A percentile compares a stretch with the other conserved stretches of the same genome.
Conservation (phyloP, 2,888 invertebrate species). For the Drosophila maculinotata region DNA sequence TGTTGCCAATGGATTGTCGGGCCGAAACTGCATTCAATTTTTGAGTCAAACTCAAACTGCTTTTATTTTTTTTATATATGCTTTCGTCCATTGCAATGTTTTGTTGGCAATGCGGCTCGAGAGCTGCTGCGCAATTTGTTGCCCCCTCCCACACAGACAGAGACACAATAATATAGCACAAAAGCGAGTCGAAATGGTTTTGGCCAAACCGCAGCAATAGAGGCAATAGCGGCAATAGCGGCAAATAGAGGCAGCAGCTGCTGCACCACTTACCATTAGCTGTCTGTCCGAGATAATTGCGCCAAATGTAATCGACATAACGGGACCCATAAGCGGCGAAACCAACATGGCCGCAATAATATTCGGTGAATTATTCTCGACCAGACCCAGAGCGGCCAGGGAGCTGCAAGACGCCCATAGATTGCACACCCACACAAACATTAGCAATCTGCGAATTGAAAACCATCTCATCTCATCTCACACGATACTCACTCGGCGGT, state of each 20-base stretch:
- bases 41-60: constrained; percentile 20
- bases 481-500: constrained; percentile 90
- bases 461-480: not conserved
- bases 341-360: constrained; percentile 92
- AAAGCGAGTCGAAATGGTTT: constrained; percentile 38
- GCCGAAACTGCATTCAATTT: constrained; percentile 31
- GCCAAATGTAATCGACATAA: constrained; percentile 94
- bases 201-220: constrained; percentile 33
- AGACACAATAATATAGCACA: constrained; percentile 14
- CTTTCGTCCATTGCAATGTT: constrained; percentile 14
- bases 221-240: constrained; percentile 10
- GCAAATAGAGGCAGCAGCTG: constrained; percentile 15
- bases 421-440: not conserved
- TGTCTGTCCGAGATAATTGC: constrained; percentile 91
- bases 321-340: constrained; percentile 92
- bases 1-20: constrained; percentile 35
- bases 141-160: not conserved
- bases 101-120: not conserved
- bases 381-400: constrained; percentile 92
- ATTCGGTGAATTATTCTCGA: constrained; percentile 93
- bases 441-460: constrained; percentile 9
- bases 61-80: constrained; percentile 12
- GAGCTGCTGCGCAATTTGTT: constrained; percentile 14
- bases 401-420: constrained; percentile 86
- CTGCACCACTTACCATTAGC: constrained; percentile 85